Conservation (phyloP, 2,113 vertebrate genomes). For the Chaetura pelagica region DNA sequence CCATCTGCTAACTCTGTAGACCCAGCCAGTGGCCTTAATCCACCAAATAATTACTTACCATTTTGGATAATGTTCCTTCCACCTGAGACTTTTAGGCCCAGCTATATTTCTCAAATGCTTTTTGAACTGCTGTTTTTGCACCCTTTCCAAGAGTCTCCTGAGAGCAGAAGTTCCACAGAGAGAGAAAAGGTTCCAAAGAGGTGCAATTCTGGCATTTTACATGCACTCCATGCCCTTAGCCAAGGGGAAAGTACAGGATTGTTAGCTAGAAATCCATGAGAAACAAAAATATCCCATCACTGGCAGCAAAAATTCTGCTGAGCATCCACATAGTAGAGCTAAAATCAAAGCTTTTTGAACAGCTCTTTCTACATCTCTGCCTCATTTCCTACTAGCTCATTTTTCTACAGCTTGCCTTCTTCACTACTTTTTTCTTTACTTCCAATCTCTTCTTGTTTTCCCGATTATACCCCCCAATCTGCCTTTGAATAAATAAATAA, state of each 20-base stretch:
- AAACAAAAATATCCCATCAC: neutral
- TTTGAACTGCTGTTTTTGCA: neutral
- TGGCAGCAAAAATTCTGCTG: neutral
- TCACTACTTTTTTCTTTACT: neutral
- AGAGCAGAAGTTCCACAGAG: neutral
- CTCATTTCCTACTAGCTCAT: neutral
- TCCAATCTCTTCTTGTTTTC: neutral
- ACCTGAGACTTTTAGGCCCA: conserved; percentile 2
- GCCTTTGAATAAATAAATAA: neutral
- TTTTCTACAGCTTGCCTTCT: neutral
- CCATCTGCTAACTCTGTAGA: conserved; percentile 61
- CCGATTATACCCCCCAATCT: neutral
- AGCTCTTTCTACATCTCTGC: neutral
- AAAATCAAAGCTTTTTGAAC: neutral
- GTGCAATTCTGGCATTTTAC: neutral
- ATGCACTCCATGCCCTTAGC: neutral
- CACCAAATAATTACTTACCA: conserved; percentile 56
- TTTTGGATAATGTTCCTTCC: conserved; percentile 46
- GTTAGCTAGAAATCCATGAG: neutral
- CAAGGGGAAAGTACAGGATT: neutral
- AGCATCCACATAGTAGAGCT: neutral
- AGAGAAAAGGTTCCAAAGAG: neutral
- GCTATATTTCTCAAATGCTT: neutral
- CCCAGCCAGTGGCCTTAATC: conserved; percentile 39
- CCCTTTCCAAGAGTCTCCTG: neutral